Evolutionary conservation across 2,888 invertebrate species (phyloP).

Genomic region (Branchipolynoe longqiensis): DNA sequence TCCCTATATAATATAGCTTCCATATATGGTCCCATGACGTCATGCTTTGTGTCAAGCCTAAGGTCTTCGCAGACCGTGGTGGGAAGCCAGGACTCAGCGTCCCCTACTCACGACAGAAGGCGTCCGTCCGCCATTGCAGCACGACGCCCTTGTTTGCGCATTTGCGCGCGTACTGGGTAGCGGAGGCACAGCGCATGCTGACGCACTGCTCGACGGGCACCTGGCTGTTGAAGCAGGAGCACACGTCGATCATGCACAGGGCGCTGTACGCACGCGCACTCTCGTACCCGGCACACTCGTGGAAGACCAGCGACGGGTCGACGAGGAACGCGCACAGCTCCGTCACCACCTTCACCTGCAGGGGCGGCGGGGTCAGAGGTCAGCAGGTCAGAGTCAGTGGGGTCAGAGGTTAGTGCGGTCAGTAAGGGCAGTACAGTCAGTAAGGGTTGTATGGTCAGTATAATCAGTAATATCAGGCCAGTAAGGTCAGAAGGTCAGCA

Average conservation of each 20-base stretch:
- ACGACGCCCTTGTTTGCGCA: slow-evolving; percentile 66
- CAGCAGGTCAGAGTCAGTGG: no score
- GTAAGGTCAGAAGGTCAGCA: no score
- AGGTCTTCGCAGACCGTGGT: no score
- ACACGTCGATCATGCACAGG: slow-evolving; percentile 66
- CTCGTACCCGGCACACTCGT: slow-evolving; percentile 61
- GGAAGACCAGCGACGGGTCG: slow-evolving; percentile 42
- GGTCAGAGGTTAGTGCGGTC: no score
- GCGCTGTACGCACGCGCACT: slow-evolving; percentile 55
- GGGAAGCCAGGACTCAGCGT: no score
- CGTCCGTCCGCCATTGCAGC: slow-evolving; percentile 65
- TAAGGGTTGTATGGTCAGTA: no score
- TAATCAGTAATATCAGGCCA: no score
- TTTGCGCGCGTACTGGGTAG: slow-evolving; percentile 63
- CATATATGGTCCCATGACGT: no score
- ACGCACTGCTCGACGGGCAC: slow-evolving; percentile 43
- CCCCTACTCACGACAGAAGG: slow-evolving; percentile 67
- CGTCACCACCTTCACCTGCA: slow-evolving; percentile 6
- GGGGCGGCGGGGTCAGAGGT: no score
- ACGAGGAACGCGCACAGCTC: slow-evolving; percentile 50
- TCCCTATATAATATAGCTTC: no score
- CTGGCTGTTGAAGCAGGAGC: slow-evolving; percentile 58
- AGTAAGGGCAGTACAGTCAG: no score
- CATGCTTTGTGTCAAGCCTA: no score
- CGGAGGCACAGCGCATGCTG: slow-evolving; percentile 62